These are phyloP conservation scores for Ardeotis arabs DNA, from an alignment of 2,113 vertebrate species.

Conservation along the genomic window DNA sequence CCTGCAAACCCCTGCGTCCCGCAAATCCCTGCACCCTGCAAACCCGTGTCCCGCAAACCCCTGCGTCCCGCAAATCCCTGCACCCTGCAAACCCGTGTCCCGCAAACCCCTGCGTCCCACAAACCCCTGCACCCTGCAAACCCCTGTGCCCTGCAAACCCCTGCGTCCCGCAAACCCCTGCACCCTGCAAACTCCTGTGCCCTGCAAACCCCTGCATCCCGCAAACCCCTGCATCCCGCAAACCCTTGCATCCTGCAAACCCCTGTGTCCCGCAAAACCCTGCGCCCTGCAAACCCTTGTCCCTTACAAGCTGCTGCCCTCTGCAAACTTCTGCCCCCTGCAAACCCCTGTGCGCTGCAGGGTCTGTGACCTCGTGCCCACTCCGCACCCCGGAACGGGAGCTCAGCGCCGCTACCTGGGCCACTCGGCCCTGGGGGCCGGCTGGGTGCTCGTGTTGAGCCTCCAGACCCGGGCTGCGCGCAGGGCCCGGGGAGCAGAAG, in stretches of 20 bases:
- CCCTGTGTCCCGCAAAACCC: neutral
- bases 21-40: neutral
- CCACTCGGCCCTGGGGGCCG: neutral
- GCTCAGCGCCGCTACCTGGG: neutral
- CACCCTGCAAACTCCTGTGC: neutral
- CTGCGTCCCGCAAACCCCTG: no score
- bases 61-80: neutral
- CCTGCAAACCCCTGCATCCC: no score
- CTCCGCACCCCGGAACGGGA: neutral
- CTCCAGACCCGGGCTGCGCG: rapidly evolving
- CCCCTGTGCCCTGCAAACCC: neutral
- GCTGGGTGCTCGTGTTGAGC: neutral
- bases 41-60: neutral
- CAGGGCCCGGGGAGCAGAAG: neutral
- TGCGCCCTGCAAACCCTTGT: neutral
- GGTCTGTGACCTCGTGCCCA: neutral
- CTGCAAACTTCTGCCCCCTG: neutral
- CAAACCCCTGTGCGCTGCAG: neutral
- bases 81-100: neutral
- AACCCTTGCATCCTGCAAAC: rapidly evolving
- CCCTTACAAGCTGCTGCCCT: neutral
- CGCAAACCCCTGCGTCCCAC: neutral
- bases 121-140: neutral
- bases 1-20: neutral
- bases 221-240: neutral